A percentile compares a stretch with the other conserved stretches of the same genome.
Conservation (phyloP, 1,140 invertebrate species). For the Aphelenchoides fujianensis region DNA sequence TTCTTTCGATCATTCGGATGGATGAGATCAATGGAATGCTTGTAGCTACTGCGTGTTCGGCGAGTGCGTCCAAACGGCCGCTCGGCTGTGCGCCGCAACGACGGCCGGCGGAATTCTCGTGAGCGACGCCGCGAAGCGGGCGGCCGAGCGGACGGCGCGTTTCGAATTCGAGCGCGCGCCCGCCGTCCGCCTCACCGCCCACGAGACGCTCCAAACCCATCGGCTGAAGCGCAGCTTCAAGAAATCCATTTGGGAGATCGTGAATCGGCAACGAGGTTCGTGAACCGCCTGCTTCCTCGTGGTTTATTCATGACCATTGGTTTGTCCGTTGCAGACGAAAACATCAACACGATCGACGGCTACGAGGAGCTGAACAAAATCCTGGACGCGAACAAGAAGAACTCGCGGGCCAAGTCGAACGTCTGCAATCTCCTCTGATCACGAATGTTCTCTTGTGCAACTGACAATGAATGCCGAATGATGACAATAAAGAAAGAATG, state of each 20-base stretch:
- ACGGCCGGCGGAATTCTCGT: conserved; percentile 46
- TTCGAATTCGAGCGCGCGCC: conserved; percentile 44
- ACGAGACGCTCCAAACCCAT: conserved; percentile 46
- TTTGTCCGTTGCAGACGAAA: conserved; percentile 43
- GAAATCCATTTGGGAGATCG: conserved; percentile 54
- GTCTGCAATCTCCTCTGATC: no score
- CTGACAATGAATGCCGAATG: no score
- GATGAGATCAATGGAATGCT: no score
- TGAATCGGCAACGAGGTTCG: conserved; percentile 29
- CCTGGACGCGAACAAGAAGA: neutral
- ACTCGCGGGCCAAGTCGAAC: no score
- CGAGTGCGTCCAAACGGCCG: conserved; percentile 71
- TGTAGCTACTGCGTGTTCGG: conserved; percentile 69
- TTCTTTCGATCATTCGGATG: no score
- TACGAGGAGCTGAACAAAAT: conserved; percentile 42
- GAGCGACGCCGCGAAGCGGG: conserved; percentile 32
- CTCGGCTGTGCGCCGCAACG: conserved; percentile 42
- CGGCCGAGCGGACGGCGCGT: conserved; percentile 40
- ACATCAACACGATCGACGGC: conserved; percentile 49
- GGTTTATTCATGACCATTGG: neutral
- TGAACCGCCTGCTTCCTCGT: no score
- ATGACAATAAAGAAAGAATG: no score
- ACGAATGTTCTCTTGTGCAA: no score
- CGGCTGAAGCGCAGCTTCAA: conserved; percentile 40
- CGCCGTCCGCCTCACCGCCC: conserved; percentile 45